Base-by-base conservation (phyloP, 2,113 vertebrate genomes). In the Lates calcarifer region DNA sequence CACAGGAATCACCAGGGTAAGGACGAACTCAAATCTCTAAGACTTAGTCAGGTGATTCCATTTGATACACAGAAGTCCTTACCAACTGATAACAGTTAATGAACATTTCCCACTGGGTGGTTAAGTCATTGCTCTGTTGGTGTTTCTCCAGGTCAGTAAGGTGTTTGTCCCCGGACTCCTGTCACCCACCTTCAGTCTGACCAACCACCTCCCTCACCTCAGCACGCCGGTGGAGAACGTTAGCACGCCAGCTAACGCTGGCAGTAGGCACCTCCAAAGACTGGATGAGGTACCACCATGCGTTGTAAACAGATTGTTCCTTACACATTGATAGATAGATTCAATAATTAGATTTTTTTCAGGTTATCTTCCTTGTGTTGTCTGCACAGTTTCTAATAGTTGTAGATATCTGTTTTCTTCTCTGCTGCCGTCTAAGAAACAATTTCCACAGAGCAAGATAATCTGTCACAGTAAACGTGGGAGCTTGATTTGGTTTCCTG, bases 131-230 rank as follows among this genome's bases (percentile, higher is more conserved):
- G 2, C 14, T 51, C 37, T 76, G 8, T 71, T 69, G 22, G 3
- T 61, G 3, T 74, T 85, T 26, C 51, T 22, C 15, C 84, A 99
- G 98, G 96, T 99, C 53, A 98, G 98, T 67, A 99, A 99, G 73
- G 96, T 99, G 83, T 99, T 97, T 87, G 96, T 99, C 68, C 96
- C 96, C 0, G 97, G 98, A 1, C 91, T 99, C 31, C 94, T 97
- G 75, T 95, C 95, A 33, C 96, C 97, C 1, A 96, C 96, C 18
- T 90, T 98, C 89, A 95, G 92, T 0, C 90, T 97, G 90, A 95
- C 95, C 57, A 96, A 89, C 82, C 93, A 95, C 24, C 93, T 96
- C 91, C 93, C 95, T 37, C 95, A 96, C 9, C 94, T 94, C 5
- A 96, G 95, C 79, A 96, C 95, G 10, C 95, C 96, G 0, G 68